Evolutionary conservation across 2,888 invertebrate genomes (phyloP), one percentile per base, ranked within the genome.

Genomic region (Oxystoma pomonae): DNA sequence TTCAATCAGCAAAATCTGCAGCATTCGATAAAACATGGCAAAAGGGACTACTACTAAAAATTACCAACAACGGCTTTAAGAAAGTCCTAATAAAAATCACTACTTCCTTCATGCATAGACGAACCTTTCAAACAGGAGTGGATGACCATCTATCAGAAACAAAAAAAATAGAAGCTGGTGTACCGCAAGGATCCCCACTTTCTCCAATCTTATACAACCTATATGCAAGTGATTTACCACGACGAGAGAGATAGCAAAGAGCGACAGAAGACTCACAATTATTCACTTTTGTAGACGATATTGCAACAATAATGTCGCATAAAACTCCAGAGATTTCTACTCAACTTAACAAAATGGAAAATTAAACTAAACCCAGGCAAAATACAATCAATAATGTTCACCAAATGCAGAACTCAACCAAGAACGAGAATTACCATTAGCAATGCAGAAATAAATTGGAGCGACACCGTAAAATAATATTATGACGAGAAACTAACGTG

Each of bases 121-220:
- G 57, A 16, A 20, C 20, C 20, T 57, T 57, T 18, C 57, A 57
- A 57, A 18, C 18, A 5, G 3, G 5, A 20, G 12, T 57, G 12
- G n/a, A 18, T 12, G 7, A 57, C 7, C 5, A 18, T 3, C 5
- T 7, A 17, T 57, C 57, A n/a, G 9, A 7, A 18, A n/a, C n/a
- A 19, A 20, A 16, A 18, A n/a, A 5, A 57, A 57, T 57, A 20
- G n/a, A 20, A 7, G 57, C 57, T 20, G 57, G 57, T 5, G 57
- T 59, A 12, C 22, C 53, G 2, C 58, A 59, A 18, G 61, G 61
- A n/a, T n/a, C 61, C 20, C 55, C 55, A 7, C 59, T 61, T 3
- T 61, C 61, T n/a, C 61, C 61, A 16, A 7, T 58, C 16, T 21
- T 61, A 2, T 61, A 58, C 58, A 20, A n/a, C 61, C 16, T 61